These are phyloP conservation scores for Microctonus brassicae DNA, from an alignment of 2,888 invertebrate genomes.

Conservation along the genomic window DNA sequence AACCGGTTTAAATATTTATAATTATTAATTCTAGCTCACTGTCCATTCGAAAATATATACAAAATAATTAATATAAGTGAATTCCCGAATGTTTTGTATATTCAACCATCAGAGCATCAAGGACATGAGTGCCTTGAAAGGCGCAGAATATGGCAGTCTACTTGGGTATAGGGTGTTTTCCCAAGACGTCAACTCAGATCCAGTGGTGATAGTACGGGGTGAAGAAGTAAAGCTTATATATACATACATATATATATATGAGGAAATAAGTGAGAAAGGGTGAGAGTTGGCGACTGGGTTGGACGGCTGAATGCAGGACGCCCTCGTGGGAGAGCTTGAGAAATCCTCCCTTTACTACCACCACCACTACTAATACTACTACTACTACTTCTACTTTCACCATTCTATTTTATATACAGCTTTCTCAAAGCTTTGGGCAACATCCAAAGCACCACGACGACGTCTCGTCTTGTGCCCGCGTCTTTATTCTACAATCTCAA, in stretches of 20 bases:
- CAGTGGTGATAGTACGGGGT: neutral
- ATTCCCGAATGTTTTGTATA: neutral
- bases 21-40: no score
- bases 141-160: constrained; percentile 34
- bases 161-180: constrained; percentile 2
- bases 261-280: constrained; percentile 22
- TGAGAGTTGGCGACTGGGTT: constrained; percentile 60
- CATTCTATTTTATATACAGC: no score
- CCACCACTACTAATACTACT: no score
- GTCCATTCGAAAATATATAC: no score
- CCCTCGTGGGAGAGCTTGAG: constrained; percentile 40
- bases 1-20: no score
- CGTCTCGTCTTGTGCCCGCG: constrained; percentile 24
- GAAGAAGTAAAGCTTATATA: constrained; percentile 6
- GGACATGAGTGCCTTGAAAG: constrained; percentile 34
- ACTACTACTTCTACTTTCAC: no score
- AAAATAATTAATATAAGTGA: neutral
- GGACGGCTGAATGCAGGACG: constrained; percentile 66
- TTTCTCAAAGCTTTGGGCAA: constrained; percentile 31
- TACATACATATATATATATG: neutral
- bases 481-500: constrained; percentile 59
- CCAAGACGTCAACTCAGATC: constrained; percentile 24
- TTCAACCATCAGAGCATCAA: neutral
- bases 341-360: constrained; percentile 55
- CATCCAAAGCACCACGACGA: constrained; percentile 4